Evolutionary conservation across 2,888 invertebrate species (phyloP), one percentile per base, ranked within the genome.

Genomic region (Drosophila parthenogenetica): DNA sequence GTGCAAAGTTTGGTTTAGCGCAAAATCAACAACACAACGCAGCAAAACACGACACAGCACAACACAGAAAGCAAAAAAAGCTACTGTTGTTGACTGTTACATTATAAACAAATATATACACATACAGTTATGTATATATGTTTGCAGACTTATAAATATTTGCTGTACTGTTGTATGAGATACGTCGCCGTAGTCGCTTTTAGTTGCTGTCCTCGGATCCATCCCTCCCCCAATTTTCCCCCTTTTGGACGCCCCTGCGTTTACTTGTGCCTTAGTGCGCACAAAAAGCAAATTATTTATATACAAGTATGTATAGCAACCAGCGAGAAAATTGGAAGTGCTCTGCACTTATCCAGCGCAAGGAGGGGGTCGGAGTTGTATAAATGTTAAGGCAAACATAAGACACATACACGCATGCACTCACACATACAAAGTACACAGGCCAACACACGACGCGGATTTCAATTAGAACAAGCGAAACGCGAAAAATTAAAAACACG

Each of bases 261-360:
- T 87, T 85, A 87, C 61, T 79, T 89, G 87, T 87, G 89, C 87
- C 84, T 83, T 83, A 84, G 89, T 81, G 89, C 81, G 79, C 89
- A 78, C 89, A 78, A 89, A 85, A 89, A 85, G 89, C 87, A 89
- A 89, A 86, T 89, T 86, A 89, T 86, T 86, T 86, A 89, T 89
- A 86, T 86, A 87, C 69, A 79, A 84, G 77, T 58, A 68, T 69
- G 74, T 74, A 69, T 66, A 75, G 42, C 65, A 69, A 62, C 65
- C 49, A 29, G 16, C 59, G 60, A 69, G 73, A 69, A 84, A 87
- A 81, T 77, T 79, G 87, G 70, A 84, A 83, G 86, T 77, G 82
- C 81, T 70, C 67, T 60, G 66, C 54, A 50, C 49, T 40, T 50
- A 35, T 22, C 49, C 29, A 17, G 16, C 16, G 37, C 39, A 14